phyloP scores from a whole-genome alignment of 2,888 invertebrate genomes.

The Philereme vetulata region DNA sequence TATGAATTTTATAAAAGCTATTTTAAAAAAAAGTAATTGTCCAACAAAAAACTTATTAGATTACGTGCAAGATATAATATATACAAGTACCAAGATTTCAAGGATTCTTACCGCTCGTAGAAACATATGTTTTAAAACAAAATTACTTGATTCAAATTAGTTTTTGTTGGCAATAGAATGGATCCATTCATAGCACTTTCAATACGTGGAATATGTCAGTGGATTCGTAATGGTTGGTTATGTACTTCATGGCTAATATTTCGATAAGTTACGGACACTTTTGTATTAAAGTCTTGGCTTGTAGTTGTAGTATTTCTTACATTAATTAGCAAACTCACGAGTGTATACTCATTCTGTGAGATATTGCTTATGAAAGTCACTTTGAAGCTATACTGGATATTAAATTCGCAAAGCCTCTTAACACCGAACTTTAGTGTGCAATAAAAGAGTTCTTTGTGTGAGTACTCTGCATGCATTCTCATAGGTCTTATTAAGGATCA shows the following conservation, averaged over 20 bases:
- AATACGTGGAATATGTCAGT: slow-evolving; percentile 7
- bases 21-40: too few species aligned
- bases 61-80: too few species aligned
- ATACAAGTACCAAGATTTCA: neutral
- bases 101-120: neutral
- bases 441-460: neutral
- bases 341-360: too few species aligned
- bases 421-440: neutral
- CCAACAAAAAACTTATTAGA: too few species aligned
- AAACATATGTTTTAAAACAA: neutral
- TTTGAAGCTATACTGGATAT: too few species aligned
- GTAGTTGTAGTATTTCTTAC: neutral
- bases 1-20: too few species aligned
- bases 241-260: slow-evolving; percentile 20
- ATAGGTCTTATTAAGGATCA: too few species aligned
- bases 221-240: slow-evolving; percentile 7
- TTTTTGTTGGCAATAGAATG: neutral
- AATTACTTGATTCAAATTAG: neutral
- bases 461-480: neutral
- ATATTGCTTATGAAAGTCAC: too few species aligned
- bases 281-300: slow-evolving; percentile 7
- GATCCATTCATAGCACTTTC: slow-evolving; percentile 1
- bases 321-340: too few species aligned
- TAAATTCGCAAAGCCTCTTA: too few species aligned
- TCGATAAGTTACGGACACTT: slow-evolving; percentile 14